phyloP scores from a whole-genome alignment of 2,113 vertebrate genomes.

The Cochlearius cochlearius region DNA sequence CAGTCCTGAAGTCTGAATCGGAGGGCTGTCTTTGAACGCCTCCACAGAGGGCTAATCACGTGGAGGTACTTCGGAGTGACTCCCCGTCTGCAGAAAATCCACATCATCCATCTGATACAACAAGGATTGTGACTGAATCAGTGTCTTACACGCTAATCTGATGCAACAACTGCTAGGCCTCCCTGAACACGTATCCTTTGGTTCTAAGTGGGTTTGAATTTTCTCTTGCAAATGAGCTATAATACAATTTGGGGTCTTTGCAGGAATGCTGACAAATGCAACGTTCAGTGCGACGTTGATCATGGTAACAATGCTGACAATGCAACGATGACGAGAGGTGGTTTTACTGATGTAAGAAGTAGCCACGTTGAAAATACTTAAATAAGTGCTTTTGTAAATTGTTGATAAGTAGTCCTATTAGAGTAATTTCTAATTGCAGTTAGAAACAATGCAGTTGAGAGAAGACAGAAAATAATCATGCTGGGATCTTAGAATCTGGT shows the following conservation, averaged over 20 bases:
- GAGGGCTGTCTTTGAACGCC: too few species aligned
- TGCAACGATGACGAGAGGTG: background rate
- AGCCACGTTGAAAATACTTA: background rate
- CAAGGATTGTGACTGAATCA: background rate
- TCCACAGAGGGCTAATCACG: rapidly evolving
- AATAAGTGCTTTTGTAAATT: background rate
- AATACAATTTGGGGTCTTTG: background rate
- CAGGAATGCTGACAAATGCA: background rate
- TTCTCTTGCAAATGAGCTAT: background rate
- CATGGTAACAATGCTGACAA: too few species aligned
- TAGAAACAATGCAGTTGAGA: background rate
- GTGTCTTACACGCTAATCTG: rapidly evolving
- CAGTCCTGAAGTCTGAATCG: rapidly evolving
- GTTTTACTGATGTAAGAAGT: background rate
- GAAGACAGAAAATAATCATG: background rate
- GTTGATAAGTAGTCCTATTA: background rate
- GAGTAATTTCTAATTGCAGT: background rate
- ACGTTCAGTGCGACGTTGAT: rapidly evolving
- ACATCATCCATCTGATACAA: rapidly evolving
- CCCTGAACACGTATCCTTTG: rapidly evolving
- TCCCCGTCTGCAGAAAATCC: background rate
- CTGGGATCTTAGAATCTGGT: background rate
- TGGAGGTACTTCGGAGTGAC: background rate
- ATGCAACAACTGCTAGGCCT: background rate
- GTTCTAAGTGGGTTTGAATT: background rate